Conservation (phyloP, 2,113 vertebrate species). For the Speoplatyrhinus poulsoni region DNA sequence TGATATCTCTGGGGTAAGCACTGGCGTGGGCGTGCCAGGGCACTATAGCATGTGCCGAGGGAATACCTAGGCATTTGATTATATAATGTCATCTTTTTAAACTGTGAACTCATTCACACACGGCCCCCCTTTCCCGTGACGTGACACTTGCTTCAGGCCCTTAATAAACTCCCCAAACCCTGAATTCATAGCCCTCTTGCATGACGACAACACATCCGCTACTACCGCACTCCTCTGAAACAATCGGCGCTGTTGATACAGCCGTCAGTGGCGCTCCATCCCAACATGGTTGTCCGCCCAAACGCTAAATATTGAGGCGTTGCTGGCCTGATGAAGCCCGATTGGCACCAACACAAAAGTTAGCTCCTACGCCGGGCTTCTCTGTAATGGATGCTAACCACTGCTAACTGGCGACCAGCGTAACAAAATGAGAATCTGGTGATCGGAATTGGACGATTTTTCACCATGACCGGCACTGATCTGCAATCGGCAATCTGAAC, state of each 20-base stretch:
- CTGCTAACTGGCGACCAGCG: slow-evolving; percentile 37
- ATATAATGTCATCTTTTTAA: slow-evolving; percentile 6
- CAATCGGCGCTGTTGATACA: slow-evolving; percentile 68
- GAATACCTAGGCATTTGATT: neutral
- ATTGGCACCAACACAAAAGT: slow-evolving; percentile 66
- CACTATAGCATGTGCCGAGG: neutral
- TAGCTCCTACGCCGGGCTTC: slow-evolving; percentile 34
- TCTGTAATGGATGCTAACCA: slow-evolving; percentile 54
- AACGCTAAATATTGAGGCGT: slow-evolving; percentile 58
- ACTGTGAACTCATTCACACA: slow-evolving; percentile 21
- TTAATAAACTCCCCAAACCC: neutral
- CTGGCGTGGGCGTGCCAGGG: neutral
- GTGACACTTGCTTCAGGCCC: slow-evolving; percentile 1
- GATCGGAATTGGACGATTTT: too few relatives aligned
- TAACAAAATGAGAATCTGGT: neutral
- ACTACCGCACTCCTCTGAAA: slow-evolving; percentile 34
- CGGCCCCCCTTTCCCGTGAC: neutral
- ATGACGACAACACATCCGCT: slow-evolving; percentile 53
- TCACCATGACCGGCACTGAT: too few relatives aligned
- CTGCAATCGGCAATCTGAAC: too few relatives aligned
- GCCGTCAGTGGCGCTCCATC: slow-evolving; percentile 53
- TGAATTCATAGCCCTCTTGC: slow-evolving; percentile 11
- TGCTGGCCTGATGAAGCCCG: slow-evolving; percentile 64
- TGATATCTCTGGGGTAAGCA: slow-evolving; percentile 94
- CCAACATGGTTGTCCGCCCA: slow-evolving; percentile 62